Conservation (phyloP, 2,797 vertebrate species). For the Trachops cirrhosus region DNA sequence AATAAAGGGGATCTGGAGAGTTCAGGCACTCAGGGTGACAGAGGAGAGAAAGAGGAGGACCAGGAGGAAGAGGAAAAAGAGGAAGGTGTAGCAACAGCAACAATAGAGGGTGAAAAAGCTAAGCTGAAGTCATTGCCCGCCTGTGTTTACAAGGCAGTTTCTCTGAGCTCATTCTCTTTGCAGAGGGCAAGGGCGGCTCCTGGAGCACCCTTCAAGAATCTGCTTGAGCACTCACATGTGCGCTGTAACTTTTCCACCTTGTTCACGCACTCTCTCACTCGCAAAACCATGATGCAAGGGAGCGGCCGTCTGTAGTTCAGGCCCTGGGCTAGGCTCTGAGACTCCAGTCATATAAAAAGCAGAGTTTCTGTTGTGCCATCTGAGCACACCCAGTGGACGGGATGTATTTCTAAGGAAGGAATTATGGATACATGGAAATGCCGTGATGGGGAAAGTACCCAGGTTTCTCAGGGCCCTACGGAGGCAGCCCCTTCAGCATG, state of each 20-base stretch:
- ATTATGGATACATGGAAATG: not conserved
- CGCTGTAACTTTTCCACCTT: not conserved
- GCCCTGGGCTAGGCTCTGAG: not conserved
- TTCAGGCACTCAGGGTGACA: constrained; percentile 8
- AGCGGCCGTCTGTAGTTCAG: not conserved
- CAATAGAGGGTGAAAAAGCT: not conserved
- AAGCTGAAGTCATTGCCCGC: not conserved
- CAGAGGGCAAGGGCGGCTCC: too few species aligned
- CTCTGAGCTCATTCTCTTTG: not conserved
- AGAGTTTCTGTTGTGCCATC: not conserved
- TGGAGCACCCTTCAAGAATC: not conserved
- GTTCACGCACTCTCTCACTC: not conserved
- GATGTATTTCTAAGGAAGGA: not conserved
- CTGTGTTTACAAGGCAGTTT: not conserved
- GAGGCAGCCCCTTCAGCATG: not conserved
- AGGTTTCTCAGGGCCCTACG: not conserved
- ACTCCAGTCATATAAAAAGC: not conserved
- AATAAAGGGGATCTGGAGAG: constrained; percentile 61
- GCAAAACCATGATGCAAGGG: not conserved
- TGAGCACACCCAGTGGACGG: not conserved
- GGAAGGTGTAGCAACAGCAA: not conserved
- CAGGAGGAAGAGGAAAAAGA: not conserved
- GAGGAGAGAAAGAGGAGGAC: not conserved
- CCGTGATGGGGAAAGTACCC: not conserved
- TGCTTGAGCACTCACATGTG: not conserved